Conservation (phyloP, 2,797 vertebrate genomes). For the Hippocampus kuda region DNA sequence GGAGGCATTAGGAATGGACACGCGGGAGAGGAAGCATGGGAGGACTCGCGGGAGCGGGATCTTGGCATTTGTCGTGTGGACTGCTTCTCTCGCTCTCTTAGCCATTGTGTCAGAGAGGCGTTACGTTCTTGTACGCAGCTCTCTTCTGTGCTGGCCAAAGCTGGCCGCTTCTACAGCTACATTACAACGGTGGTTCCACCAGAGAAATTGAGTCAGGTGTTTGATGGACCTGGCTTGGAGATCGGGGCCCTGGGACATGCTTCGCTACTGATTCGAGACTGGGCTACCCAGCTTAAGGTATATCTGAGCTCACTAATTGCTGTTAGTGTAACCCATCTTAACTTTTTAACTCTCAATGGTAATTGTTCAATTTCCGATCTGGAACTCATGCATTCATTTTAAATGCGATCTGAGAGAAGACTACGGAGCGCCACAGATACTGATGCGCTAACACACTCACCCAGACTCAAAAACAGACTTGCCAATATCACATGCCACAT, state of each 20-base stretch:
- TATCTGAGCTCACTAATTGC: neutral
- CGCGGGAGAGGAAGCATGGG: slow-evolving; percentile 38
- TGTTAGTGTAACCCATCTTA: neutral
- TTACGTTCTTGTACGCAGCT: slow-evolving; percentile 60
- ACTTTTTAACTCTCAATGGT: neutral
- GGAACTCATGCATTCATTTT: neutral
- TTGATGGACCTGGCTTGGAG: slow-evolving; percentile 45
- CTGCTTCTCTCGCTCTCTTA: slow-evolving; percentile 68
- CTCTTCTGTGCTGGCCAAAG: slow-evolving; percentile 60
- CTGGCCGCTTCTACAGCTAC: slow-evolving; percentile 69
- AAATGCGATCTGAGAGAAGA: neutral
- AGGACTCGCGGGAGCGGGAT: slow-evolving; percentile 62
- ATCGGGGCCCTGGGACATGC: slow-evolving; percentile 30
- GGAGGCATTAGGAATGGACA: slow-evolving; percentile 49
- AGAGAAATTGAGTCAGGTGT: slow-evolving; percentile 71
- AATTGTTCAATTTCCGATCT: neutral
- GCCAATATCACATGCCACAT: neutral
- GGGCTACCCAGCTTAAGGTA: slow-evolving; percentile 70
- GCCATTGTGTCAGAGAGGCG: slow-evolving; percentile 66
- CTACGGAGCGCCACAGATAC: no score
- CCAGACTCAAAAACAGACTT: no score
- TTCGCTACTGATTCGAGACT: slow-evolving; percentile 44
- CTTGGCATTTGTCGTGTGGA: slow-evolving; percentile 63
- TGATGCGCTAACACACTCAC: no score
- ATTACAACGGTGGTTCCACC: slow-evolving; percentile 67